These are phyloP conservation scores for Hemicentrotus pulcherrimus DNA, from an alignment of 35 echinoderm and acorn worm species.

Conservation along the genomic window DNA sequence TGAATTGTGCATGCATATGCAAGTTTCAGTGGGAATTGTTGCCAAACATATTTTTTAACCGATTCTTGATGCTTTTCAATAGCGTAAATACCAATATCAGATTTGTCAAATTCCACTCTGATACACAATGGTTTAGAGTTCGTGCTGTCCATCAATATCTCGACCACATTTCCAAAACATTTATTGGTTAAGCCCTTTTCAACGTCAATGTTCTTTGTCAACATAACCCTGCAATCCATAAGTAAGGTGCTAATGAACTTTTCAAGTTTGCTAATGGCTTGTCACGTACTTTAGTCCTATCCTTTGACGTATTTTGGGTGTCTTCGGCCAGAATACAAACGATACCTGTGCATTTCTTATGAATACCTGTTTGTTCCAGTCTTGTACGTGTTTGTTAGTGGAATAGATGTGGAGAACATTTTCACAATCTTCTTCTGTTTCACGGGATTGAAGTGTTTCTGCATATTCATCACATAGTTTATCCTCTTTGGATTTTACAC, in stretches of 20 bases:
- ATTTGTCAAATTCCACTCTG: constrained; percentile 46
- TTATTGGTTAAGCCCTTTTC: too few species aligned
- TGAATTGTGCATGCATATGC: too few species aligned
- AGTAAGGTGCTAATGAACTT: constrained; percentile 23
- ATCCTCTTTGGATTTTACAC: constrained; percentile 51
- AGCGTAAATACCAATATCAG: constrained; percentile 18
- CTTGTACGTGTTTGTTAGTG: constrained; percentile 55
- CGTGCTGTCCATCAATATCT: neutral
- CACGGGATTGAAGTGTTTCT: constrained; percentile 27
- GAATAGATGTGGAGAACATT: constrained; percentile 65
- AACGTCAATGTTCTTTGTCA: constrained; percentile 33
- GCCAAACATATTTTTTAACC: constrained; percentile 7
- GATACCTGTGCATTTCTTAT: constrained; percentile 49
- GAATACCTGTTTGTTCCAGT: constrained; percentile 44
- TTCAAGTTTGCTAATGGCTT: neutral
- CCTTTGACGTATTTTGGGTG: neutral
- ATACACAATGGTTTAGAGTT: neutral
- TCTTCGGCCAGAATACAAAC: constrained; percentile 38
- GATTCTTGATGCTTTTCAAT: constrained; percentile 48
- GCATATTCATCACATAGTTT: constrained; percentile 31
- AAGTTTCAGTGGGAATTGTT: constrained; percentile 20
- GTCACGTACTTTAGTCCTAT: neutral
- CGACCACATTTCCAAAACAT: too few species aligned
- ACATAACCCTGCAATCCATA: constrained; percentile 58
- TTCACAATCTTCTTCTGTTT: neutral